Evolutionary conservation across 2,113 vertebrate genomes (phyloP).

Genomic region (Paradoxurus hermaphroditus): DNA sequence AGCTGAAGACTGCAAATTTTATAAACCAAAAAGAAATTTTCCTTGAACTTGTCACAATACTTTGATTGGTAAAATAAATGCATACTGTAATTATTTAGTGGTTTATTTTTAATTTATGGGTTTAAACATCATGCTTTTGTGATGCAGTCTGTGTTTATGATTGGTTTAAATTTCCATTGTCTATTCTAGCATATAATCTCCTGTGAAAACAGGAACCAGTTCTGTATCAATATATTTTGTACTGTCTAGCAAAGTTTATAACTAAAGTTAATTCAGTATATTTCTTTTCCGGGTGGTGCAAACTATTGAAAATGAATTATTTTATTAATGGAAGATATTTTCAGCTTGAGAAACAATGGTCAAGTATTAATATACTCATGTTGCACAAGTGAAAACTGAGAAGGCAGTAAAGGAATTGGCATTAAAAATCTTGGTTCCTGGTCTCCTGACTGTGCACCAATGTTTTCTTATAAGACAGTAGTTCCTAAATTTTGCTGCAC

Average conservation of each 20-base stretch:
- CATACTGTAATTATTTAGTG: background rate
- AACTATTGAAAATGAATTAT: background rate
- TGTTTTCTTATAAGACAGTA: background rate
- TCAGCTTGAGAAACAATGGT: background rate
- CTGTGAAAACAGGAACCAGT: background rate
- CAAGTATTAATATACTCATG: background rate
- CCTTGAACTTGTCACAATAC: constrained; percentile 24
- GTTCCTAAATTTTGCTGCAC: background rate
- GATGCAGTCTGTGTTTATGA: background rate
- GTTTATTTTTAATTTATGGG: constrained; percentile 27
- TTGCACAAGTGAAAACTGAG: background rate
- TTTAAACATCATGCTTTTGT: background rate
- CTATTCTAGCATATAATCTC: background rate
- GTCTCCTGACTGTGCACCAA: background rate
- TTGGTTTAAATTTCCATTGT: background rate
- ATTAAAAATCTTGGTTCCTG: background rate
- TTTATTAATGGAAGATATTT: background rate
- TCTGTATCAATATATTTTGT: background rate
- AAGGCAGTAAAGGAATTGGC: background rate
- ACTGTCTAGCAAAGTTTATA: background rate
- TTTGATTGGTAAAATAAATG: constrained; percentile 44
- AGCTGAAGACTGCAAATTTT: constrained; percentile 58
- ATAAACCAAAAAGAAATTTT: constrained; percentile 47
- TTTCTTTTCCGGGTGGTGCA: background rate
- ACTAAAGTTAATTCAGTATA: background rate